A percentile compares a stretch with the other conserved stretches of the same genome.
phyloP scores from a whole-genome alignment of 2,888 invertebrate species.

The Cactoblastis cactorum region DNA sequence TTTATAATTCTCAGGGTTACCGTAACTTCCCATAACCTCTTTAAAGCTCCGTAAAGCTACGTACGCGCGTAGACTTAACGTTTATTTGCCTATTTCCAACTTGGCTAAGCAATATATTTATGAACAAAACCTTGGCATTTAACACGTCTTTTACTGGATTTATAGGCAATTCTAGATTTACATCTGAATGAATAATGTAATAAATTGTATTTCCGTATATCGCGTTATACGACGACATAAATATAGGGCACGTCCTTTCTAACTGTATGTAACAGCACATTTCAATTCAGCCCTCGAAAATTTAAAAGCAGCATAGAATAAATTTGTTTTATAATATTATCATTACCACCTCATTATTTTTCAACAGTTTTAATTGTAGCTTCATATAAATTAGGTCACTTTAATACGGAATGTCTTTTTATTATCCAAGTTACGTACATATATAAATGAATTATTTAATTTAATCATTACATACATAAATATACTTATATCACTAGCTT shows the following conservation, averaged over 20 bases:
- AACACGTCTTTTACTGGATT: neutral
- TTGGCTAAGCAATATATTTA: neutral
- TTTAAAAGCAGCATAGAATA: neutral
- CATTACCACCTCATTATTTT: neutral
- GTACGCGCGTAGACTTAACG: neutral
- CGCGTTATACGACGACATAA: neutral
- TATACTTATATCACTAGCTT: no score
- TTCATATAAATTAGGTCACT: neutral
- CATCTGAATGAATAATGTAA: neutral
- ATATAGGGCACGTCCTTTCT: neutral
- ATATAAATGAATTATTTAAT: no score
- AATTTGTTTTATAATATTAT: neutral
- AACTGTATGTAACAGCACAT: neutral
- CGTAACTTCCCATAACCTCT: neutral
- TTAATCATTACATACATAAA: no score
- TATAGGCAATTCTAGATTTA: neutral
- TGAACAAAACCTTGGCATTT: neutral
- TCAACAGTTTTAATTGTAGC: neutral
- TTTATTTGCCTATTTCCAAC: slow-evolving; percentile 1
- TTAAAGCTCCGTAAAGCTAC: slow-evolving; percentile 3
- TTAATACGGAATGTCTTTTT: no score
- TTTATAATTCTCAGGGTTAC: neutral
- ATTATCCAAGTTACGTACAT: no score
- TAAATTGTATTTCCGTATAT: slow-evolving; percentile 1
- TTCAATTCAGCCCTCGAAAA: neutral